Percentiles rank a stretch among this genome's conserved stretches.
Conservation (phyloP, 1,140 invertebrate genomes). For the Probaryconus sp. region DNA sequence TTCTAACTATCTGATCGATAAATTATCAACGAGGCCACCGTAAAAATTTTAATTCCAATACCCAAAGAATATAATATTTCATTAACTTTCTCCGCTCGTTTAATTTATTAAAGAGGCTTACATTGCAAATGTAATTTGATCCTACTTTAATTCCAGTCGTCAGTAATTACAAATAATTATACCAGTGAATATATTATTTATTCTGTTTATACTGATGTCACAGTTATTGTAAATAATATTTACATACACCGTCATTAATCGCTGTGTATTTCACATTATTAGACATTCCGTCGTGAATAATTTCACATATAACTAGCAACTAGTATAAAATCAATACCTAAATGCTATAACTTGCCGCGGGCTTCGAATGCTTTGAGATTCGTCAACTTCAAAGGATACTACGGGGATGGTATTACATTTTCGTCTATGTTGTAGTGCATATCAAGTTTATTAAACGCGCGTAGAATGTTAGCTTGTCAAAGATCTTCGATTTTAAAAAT, state of each 20-base stretch:
- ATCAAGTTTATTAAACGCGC: conserved; percentile 61
- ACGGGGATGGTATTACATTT: conserved; percentile 61
- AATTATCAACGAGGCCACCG: too few species aligned
- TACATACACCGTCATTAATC: conserved; percentile 33
- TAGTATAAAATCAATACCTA: conserved; percentile 62
- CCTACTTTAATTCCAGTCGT: background rate
- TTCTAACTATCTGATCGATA: too few species aligned
- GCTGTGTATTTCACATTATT: conserved; percentile 56
- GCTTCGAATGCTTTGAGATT: conserved; percentile 62
- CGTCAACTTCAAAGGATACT: conserved; percentile 60
- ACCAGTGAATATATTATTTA: conserved; percentile 21
- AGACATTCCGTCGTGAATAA: conserved; percentile 62
- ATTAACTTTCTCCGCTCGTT: too few species aligned
- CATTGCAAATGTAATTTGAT: too few species aligned
- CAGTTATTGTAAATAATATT: conserved; percentile 40
- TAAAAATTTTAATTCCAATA: too few species aligned
- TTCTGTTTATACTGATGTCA: conserved; percentile 20
- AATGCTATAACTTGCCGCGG: conserved; percentile 61
- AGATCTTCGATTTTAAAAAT: conserved; percentile 55
- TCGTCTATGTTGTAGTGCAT: conserved; percentile 54
- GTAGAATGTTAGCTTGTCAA: conserved; percentile 56
- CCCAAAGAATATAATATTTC: too few species aligned
- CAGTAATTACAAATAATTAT: background rate
- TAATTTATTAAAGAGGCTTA: too few species aligned
- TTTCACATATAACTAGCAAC: conserved; percentile 62